A percentile compares a stretch with the other conserved stretches of the same genome.
These are phyloP conservation scores for Phlogophora meticulosa DNA, from an alignment of 2,888 invertebrate species.

Conservation along the genomic window DNA sequence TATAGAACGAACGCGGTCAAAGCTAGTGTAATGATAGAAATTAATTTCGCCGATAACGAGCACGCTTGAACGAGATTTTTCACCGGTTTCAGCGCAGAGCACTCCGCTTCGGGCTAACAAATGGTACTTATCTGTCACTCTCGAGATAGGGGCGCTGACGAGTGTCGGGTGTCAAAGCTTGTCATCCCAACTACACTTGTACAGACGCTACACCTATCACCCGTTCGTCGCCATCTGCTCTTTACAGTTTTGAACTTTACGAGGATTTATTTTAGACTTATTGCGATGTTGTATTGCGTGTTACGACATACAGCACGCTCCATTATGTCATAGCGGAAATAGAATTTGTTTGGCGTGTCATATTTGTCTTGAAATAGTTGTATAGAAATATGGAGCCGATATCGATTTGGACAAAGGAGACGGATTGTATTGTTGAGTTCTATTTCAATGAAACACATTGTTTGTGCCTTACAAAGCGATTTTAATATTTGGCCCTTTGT, in stretches of 20 bases:
- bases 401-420: slow-evolving; percentile 37
- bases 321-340: slow-evolving; percentile 67
- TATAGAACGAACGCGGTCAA: slow-evolving; percentile 42
- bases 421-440: slow-evolving; percentile 15
- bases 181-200: slow-evolving; percentile 76
- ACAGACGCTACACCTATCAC: slow-evolving; percentile 63
- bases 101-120: slow-evolving; percentile 77
- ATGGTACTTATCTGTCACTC: slow-evolving; percentile 82
- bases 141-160: slow-evolving; percentile 79
- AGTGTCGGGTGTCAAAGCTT: slow-evolving; percentile 81
- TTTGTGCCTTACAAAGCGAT: not conserved
- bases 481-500: not conserved
- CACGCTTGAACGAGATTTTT: slow-evolving; percentile 64
- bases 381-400: slow-evolving; percentile 21
- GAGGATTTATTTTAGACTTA: slow-evolving; percentile 70
- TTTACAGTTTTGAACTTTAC: slow-evolving; percentile 71
- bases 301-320: slow-evolving; percentile 70
- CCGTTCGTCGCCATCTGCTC: slow-evolving; percentile 60
- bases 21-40: slow-evolving; percentile 58
- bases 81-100: slow-evolving; percentile 68
- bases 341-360: slow-evolving; percentile 46
- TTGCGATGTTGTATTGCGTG: slow-evolving; percentile 62
- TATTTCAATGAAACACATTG: not conserved
- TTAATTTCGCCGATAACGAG: slow-evolving; percentile 64
- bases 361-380: slow-evolving; percentile 32